Conservation (phyloP, 2,888 invertebrate species). For the Melanostoma scalare region DNA sequence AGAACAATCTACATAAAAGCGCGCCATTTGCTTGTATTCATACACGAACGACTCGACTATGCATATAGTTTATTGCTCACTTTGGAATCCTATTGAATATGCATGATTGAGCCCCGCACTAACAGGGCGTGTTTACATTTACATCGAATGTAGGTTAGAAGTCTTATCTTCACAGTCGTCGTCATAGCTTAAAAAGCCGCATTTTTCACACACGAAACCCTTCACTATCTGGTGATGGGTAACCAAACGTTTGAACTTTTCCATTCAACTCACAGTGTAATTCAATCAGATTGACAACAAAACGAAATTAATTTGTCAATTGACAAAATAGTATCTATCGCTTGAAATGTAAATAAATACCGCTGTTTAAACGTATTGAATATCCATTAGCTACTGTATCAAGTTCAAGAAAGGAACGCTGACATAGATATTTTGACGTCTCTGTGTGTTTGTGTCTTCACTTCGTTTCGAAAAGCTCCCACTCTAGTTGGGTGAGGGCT, state of each 20-base stretch:
- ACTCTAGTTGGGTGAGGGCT: background rate
- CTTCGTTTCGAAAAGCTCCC: background rate
- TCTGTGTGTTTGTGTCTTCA: no score
- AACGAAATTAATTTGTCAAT: constrained; percentile 21
- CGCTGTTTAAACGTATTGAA: background rate
- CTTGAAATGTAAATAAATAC: constrained; percentile 24
- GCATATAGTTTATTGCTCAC: background rate
- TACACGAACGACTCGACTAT: background rate
- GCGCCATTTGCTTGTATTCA: background rate
- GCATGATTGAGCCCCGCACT: background rate
- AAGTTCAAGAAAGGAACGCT: background rate
- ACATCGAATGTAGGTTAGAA: constrained; percentile 40
- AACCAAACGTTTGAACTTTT: no score
- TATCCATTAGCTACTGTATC: background rate
- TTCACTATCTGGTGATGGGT: background rate
- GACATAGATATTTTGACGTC: background rate
- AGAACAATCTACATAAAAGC: constrained; percentile 15
- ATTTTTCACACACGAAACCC: constrained; percentile 21
- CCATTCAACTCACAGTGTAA: no score
- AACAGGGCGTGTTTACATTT: constrained; percentile 7
- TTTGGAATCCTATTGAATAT: constrained; percentile 34
- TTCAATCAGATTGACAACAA: no score
- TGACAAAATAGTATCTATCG: background rate
- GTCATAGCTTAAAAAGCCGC: background rate
- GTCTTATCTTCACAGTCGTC: constrained; percentile 2